Evolutionary conservation across 2,113 vertebrate genomes (phyloP).

Genomic region (Tympanuchus pallidicinctus): DNA sequence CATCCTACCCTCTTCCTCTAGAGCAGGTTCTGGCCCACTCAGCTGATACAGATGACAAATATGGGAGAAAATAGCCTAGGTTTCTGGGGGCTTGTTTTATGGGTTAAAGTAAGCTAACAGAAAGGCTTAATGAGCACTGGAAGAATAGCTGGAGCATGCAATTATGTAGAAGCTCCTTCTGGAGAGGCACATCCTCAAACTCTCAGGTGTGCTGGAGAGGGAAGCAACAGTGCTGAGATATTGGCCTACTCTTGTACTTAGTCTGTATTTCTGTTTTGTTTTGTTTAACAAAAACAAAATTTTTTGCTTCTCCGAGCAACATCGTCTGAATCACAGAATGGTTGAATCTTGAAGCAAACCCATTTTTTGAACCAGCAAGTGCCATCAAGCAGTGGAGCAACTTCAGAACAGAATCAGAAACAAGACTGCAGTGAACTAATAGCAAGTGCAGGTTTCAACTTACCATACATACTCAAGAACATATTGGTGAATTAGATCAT

Average conservation of each 20-base stretch:
- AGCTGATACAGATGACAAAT: background rate
- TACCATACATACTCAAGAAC: background rate
- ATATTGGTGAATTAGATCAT: background rate
- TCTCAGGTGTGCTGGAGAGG: background rate
- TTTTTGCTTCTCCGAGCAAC: background rate
- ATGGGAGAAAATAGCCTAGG: accelerated
- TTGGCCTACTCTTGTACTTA: background rate
- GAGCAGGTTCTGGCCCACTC: background rate
- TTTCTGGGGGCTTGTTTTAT: background rate
- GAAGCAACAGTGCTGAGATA: background rate
- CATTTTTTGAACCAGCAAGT: background rate
- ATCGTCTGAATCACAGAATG: background rate
- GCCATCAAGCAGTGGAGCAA: background rate
- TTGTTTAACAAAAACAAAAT: background rate
- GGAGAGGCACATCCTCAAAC: background rate
- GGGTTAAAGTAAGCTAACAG: background rate
- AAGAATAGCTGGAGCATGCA: background rate
- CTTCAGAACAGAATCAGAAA: background rate
- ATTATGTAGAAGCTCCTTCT: background rate
- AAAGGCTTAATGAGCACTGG: background rate
- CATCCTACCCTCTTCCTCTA: background rate
- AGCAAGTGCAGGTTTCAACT: background rate
- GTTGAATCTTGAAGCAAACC: background rate
- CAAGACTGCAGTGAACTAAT: background rate
- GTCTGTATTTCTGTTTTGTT: background rate